Base-by-base conservation (phyloP, 1,140 invertebrate species). In the Caerostris extrusa region DNA sequence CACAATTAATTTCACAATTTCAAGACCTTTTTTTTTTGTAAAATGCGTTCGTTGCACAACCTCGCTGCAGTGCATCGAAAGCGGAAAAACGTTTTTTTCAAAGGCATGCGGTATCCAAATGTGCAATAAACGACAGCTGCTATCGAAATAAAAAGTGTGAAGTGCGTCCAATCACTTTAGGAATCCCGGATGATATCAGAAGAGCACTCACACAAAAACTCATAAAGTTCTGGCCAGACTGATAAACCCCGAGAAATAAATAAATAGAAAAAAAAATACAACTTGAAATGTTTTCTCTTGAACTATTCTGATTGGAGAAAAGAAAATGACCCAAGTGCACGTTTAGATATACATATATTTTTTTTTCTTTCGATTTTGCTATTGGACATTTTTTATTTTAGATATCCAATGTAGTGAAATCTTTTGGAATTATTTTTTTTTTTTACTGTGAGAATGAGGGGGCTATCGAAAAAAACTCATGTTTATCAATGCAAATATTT, bases 91-190 rank as follows among this genome's bases (percentile, higher is more conserved):
- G 34, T 85, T 85, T 60, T 14, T 53, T 19, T 71, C 57, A 3
- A 67, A n/a, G n/a, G 34, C 71, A 50, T 34, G 34, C 58, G 3
- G 67, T 67, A 90, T 71, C 88, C 88, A 90, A 77, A 50, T 67
- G 50, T 56, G 88, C 50, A 90, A 90, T 90, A 90, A 90, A 90
- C 55, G 61, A 67, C 88, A 77, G 53, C 50, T 71, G 53, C 53
- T 71, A 90, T 77, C 64, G 50, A 77, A n/a, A 90, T 77, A 77
- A 71, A 71, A 90, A 55, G 88, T 90, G 88, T 90, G 64, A 90
- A 90, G 64, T 67, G 88, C 50, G 53, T 53, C 64, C 88, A 90
- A 90, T 90, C 71, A 90, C 88, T 69, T n/a, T 34, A 71, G 64
- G 88, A 64, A 90, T 90, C 69, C 34, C 88, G 88, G 69, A 19